Evolutionary conservation across 2,113 vertebrate genomes (phyloP).

Genomic region (Pristiophorus japonicus): DNA sequence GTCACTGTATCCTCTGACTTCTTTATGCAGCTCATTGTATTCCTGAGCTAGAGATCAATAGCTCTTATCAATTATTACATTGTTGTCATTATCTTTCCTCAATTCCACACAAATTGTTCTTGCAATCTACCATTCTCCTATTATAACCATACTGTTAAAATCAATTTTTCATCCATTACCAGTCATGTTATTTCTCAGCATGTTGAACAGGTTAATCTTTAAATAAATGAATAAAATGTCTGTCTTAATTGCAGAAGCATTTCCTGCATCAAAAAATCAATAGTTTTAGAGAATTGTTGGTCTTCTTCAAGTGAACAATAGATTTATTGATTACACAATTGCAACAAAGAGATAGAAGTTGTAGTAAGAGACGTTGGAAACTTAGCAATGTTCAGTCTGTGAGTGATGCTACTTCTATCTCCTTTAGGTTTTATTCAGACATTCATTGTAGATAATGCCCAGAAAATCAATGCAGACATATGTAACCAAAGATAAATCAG

Average conservation of each 20-base stretch:
- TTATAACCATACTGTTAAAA: not conserved
- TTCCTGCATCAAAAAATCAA: not conserved
- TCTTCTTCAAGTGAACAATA: not conserved
- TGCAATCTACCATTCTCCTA: not conserved
- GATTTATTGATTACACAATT: not conserved
- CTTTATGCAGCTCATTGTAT: not conserved
- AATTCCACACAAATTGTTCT: not conserved
- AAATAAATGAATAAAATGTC: not conserved
- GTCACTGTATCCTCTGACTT: not conserved
- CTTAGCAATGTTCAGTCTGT: not conserved
- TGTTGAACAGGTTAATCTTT: not conserved
- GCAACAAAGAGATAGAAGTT: not conserved
- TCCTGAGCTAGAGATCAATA: not conserved
- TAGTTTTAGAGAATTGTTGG: not conserved
- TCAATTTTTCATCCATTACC: not conserved
- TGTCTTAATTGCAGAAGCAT: not conserved
- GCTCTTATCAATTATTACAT: not conserved
- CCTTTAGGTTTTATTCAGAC: not conserved
- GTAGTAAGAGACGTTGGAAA: not conserved
- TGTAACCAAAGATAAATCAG: not conserved
- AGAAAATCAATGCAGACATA: not conserved
- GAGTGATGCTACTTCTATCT: not conserved
- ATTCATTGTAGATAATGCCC: not conserved
- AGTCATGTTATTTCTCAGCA: not conserved
- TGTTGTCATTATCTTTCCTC: not conserved